Percentiles rank a stretch among this genome's conserved stretches.
phyloP scores from a whole-genome alignment of 2,113 vertebrate genomes.

The Heterotilapia buettikoferi region DNA sequence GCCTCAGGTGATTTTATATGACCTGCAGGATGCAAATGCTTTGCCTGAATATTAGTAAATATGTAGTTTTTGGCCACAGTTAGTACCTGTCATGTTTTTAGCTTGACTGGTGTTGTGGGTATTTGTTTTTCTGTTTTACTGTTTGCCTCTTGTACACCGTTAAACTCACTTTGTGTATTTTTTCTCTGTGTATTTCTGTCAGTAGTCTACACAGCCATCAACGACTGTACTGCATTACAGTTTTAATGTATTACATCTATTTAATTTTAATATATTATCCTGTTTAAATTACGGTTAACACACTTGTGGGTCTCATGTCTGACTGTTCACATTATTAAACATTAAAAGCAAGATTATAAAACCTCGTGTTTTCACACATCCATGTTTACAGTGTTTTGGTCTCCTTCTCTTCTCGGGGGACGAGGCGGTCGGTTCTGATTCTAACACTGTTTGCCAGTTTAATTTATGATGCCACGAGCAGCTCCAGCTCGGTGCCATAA shows the following conservation, averaged over 20 bases:
- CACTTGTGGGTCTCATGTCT: not conserved
- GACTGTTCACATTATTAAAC: not conserved
- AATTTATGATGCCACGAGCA: constrained; percentile 47
- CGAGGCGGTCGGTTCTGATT: not conserved
- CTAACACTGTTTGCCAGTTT: constrained; percentile 19
- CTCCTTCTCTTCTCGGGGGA: not conserved
- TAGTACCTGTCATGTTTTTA: not conserved
- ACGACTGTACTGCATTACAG: not conserved
- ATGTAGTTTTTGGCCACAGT: not conserved
- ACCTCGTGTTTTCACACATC: not conserved
- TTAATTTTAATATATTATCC: not conserved
- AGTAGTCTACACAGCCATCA: not conserved
- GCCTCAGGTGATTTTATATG: not conserved
- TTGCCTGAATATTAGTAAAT: not conserved
- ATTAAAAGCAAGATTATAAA: not conserved
- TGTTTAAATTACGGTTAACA: not conserved
- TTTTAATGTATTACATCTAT: not conserved
- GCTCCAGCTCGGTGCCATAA: constrained; percentile 40
- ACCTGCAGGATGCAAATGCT: not conserved
- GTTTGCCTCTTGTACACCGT: not conserved
- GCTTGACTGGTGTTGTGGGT: not conserved
- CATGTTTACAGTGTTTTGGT: not conserved
- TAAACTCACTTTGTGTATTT: not conserved
- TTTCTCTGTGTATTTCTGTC: not conserved
- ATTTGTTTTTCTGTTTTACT: not conserved